phyloP scores from a whole-genome alignment of 2,888 invertebrate species.

The Oscheius myriophilus region DNA sequence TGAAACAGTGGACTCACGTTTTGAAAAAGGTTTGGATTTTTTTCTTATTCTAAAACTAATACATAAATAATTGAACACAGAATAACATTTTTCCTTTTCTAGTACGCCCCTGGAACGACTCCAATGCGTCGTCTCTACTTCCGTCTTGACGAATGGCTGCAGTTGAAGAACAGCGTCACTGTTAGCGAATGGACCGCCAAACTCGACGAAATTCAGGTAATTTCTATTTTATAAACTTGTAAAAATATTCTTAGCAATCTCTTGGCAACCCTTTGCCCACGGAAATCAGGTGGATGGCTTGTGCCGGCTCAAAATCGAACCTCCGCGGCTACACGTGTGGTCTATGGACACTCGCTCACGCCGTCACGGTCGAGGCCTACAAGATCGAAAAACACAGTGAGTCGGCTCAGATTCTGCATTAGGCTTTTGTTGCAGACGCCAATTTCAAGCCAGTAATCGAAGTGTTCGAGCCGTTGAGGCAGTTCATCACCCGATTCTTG shows the following conservation, averaged over 20 bases:
- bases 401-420: slow-evolving; percentile 20
- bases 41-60: background rate
- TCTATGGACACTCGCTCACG: slow-evolving; percentile 93
- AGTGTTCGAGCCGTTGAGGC: slow-evolving; percentile 84
- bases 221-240: background rate
- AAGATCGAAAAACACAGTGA: slow-evolving; percentile 70
- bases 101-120: slow-evolving; percentile 83
- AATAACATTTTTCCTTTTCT: slow-evolving; percentile 29
- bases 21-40: slow-evolving; percentile 76
- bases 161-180: slow-evolving; percentile 66
- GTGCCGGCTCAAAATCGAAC: slow-evolving; percentile 81
- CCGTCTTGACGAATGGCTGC: slow-evolving; percentile 76
- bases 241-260: slow-evolving; percentile 43
- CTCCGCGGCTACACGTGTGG: slow-evolving; percentile 87
- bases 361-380: slow-evolving; percentile 83
- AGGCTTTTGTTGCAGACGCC: slow-evolving; percentile 42
- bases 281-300: slow-evolving; percentile 79
- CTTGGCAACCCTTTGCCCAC: slow-evolving; percentile 68
- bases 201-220: slow-evolving; percentile 71
- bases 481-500: slow-evolving; percentile 90
- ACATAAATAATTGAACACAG: background rate
- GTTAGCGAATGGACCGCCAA: slow-evolving; percentile 72
- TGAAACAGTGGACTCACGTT: slow-evolving; percentile 81
- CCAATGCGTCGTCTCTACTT: slow-evolving; percentile 79
- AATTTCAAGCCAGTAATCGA: slow-evolving; percentile 75